Evolutionary conservation across 2,113 vertebrate genomes (phyloP), one percentile per base, ranked within the genome.

Genomic region (Proterorhinus semilunaris): DNA sequence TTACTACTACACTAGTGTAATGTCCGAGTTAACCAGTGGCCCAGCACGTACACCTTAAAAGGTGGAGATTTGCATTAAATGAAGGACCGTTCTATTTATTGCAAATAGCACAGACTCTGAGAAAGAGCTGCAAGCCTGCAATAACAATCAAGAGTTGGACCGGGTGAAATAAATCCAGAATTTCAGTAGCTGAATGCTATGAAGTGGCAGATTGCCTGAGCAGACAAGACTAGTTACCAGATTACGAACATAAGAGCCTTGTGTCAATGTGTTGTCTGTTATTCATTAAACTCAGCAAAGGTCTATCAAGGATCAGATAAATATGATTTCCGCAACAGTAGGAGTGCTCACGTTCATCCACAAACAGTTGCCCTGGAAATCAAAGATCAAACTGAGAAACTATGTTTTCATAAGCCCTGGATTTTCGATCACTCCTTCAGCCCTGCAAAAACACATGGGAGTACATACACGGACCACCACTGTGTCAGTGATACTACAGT

Each of bases 321-420:
- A 79, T 74, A 57, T 69, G 61, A 47, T 80, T 81, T 63, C 65
- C 72, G 62, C 44, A 16, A 49, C 8, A 49, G 44, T 50, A 42
- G 4, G 52, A 75, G 55, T 64, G 52, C 70, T 72, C 70, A 81
- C 8, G 9, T 72, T 78, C 50, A 47, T 59, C 4, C 10, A 58
- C 62, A 75, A 65, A 80, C 70, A 53, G 54, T 54, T 27, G 54
- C 64, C 63, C 47, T 46, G 15, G 10, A 46, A 74, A 62, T 51
- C 71, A 82, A 76, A 79, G 80, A 83, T 76, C 71, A 79, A 72
- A 82, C 61, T 55, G 61, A 69, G 50, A 49, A 62, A 69, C 49
- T 49, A 50, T 62, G 69, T 49, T 69, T 79, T 77, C 52, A 57
- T 58, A 68, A 66, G 46, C 17, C n/a, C 27, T 55, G 68, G 64